phyloP scores from a whole-genome alignment of 2,888 invertebrate species.

The Chrysina gloriosa region DNA sequence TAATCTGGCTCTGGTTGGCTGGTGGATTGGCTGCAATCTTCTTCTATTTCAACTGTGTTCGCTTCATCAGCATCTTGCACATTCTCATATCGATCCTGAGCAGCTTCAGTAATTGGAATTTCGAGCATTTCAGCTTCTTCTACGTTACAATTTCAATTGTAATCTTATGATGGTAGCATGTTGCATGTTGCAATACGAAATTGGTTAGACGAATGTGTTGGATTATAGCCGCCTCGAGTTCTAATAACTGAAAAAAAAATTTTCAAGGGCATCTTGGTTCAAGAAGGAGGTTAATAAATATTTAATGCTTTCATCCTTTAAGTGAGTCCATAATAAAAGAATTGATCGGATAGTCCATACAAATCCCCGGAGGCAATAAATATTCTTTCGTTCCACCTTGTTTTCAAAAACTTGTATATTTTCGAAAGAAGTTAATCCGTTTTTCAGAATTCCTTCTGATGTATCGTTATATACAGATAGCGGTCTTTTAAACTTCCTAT shows the following conservation, averaged over 20 bases:
- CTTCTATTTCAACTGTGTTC: slow-evolving; percentile 1
- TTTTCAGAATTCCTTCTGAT: no score
- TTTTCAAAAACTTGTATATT: slow-evolving; percentile 33
- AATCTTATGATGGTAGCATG: slow-evolving; percentile 16
- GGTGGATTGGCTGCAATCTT: no score
- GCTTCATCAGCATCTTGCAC: background rate
- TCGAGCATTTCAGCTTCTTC: slow-evolving; percentile 7
- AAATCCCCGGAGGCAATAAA: no score
- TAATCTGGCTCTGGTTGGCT: no score
- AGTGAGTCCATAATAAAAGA: no score
- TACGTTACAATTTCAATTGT: background rate
- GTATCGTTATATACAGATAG: slow-evolving; percentile 39
- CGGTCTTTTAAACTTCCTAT: slow-evolving; percentile 37
- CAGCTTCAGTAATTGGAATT: no score
- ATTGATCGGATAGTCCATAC: no score
- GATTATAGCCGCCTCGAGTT: slow-evolving; percentile 43
- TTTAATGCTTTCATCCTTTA: no score
- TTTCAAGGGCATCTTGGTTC: slow-evolving; percentile 13
- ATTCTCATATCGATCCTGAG: no score
- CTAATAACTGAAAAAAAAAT: slow-evolving; percentile 43
- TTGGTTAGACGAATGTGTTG: slow-evolving; percentile 37
- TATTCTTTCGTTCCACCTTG: slow-evolving; percentile 32
- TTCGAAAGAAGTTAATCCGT: no score
- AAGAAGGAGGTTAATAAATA: no score
- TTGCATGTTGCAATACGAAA: slow-evolving; percentile 37